Base-by-base conservation (phyloP, 2,113 vertebrate genomes). In the Poeciliopsis retropinna region DNA sequence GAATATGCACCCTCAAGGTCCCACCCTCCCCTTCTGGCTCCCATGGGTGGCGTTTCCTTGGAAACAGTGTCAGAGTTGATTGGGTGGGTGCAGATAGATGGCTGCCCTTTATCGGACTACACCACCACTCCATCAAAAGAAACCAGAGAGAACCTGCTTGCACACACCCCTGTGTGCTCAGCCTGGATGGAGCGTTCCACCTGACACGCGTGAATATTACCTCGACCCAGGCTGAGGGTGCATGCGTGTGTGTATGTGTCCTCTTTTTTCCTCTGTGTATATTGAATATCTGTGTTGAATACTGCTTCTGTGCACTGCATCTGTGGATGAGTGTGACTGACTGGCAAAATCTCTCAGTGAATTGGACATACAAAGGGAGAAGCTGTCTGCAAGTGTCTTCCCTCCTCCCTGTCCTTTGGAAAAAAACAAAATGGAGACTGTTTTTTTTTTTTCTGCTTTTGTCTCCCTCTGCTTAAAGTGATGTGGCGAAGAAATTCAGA, bases 51-150 rank as follows among this genome's bases (percentile, higher is more conserved):
- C 66, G 94, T 95, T 94, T 94, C 95, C 93, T 86, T 94, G 95
- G 94, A 90, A 94, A 95, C 93, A 88, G 91, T 94, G 94, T 95
- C 93, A 94, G 93, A 94, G 94, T 95, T 95, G 94, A 95, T 93
- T 92, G 88, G 87, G 93, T 84, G 91, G 88, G 86, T 91, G 92
- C 93, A 93, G 93, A 95, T 94, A 91, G 94, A 95, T 94, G 87
- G 89, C 91, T 92, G 93, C 89, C 94, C 93, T 94, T 95, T 94
- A 94, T 94, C 90, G 83, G 93, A 92, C 93, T 89, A 90, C 91
- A 93, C 88, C 92, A 95, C 88, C 88, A 85, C 89, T 80, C 89
- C 91, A 90, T 91, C 92, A 89, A 89, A 91, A 72, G 76, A 76
- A 86, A 79, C 74, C 83, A 85, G 75, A 73, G 82, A 84, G 87